These are phyloP conservation scores for Harmothoe impar DNA, from an alignment of 2,888 invertebrate genomes.

Conservation along the genomic window DNA sequence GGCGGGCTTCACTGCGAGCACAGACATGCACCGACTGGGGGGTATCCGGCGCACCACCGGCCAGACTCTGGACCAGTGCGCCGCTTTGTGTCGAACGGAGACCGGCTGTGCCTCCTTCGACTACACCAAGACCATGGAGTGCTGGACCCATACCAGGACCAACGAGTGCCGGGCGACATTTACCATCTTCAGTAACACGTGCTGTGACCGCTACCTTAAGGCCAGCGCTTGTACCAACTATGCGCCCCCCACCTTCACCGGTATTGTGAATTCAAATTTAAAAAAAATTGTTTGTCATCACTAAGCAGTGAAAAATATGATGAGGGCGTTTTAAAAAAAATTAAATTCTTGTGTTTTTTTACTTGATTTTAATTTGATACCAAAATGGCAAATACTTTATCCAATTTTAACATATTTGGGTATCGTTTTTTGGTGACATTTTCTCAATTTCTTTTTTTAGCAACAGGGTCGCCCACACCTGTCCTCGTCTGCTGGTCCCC, in stretches of 20 bases:
- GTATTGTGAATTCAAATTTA: too few relatives aligned
- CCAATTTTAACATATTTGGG: too few relatives aligned
- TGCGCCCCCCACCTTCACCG: background rate
- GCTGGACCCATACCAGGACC: conserved; percentile 2
- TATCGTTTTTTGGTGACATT: too few relatives aligned
- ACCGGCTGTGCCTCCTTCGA: background rate
- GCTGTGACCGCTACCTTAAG: conserved; percentile 31
- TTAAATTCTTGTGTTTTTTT: too few relatives aligned
- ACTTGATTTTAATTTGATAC: too few relatives aligned
- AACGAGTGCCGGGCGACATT: background rate
- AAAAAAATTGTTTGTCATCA: too few relatives aligned
- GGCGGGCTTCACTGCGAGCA: background rate
- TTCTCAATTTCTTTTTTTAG: too few relatives aligned
- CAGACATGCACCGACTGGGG: background rate
- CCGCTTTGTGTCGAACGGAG: background rate
- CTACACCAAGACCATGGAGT: background rate
- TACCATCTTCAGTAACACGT: background rate
- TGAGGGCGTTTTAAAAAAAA: too few relatives aligned
- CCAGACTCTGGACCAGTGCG: background rate
- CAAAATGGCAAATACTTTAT: too few relatives aligned
- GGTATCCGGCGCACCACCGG: background rate
- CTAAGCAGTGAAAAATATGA: too few relatives aligned
- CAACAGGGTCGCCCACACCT: too few relatives aligned
- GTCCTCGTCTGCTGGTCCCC: too few relatives aligned
- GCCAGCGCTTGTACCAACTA: background rate